Evolutionary conservation across 2,888 invertebrate species (phyloP).

Genomic region (Nudaria mundana): DNA sequence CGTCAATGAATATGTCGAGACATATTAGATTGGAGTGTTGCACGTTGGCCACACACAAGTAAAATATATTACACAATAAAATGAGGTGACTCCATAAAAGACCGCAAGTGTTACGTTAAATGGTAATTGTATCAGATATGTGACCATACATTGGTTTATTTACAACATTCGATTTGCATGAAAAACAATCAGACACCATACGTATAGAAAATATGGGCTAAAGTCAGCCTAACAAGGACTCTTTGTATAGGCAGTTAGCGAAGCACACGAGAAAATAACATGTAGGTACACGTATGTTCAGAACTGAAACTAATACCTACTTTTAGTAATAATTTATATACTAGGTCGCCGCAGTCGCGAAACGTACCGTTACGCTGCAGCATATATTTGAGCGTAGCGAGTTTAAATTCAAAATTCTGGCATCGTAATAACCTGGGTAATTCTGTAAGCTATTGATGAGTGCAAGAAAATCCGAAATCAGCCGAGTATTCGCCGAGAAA

Average conservation of each 20-base stretch:
- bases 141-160: constrained; percentile 61
- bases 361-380: too few species aligned
- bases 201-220: constrained; percentile 61
- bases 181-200: constrained; percentile 58
- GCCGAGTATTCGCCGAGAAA: too few species aligned
- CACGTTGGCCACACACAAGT: constrained; percentile 24
- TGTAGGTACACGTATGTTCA: too few species aligned
- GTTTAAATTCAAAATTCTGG: too few species aligned
- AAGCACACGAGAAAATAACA: too few species aligned
- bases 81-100: constrained; percentile 29
- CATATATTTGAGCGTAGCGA: too few species aligned
- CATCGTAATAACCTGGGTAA: too few species aligned
- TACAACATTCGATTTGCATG: constrained; percentile 63
- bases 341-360: too few species aligned
- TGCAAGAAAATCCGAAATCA: too few species aligned
- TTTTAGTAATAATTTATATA: too few species aligned
- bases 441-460: too few species aligned
- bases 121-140: constrained; percentile 58
- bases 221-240: constrained; percentile 67
- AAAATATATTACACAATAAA: constrained; percentile 31
- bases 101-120: constrained; percentile 50
- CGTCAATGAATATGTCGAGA: constrained; percentile 24
- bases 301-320: too few species aligned
- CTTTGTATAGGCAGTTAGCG: constrained; percentile 55
- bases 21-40: constrained; percentile 21